A percentile compares a stretch with the other conserved stretches of the same genome.
Evolutionary conservation across 2,888 invertebrate species (phyloP).

Genomic region (Electrophaes corylata): DNA sequence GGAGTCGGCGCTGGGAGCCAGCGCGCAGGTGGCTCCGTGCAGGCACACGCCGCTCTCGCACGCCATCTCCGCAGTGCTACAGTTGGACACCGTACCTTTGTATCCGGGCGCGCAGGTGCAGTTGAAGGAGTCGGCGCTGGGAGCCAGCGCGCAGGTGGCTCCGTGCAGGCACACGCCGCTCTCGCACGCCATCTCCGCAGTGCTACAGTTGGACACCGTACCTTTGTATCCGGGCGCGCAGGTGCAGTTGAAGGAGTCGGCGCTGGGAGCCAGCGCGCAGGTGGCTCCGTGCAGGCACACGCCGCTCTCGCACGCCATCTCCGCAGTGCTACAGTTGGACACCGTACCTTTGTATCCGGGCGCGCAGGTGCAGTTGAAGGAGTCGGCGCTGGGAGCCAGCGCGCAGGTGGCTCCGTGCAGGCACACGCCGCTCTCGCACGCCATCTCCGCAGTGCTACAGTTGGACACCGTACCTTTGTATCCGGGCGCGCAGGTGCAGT

Average conservation of each 20-base stretch:
- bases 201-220: not conserved
- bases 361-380: constrained; percentile 88
- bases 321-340: not conserved
- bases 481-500: constrained; percentile 86
- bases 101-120: constrained; percentile 85
- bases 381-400: constrained; percentile 73
- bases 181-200: constrained; percentile 82
- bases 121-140: constrained; percentile 83
- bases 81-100: constrained; percentile 22
- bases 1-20: constrained; percentile 74
- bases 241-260: constrained; percentile 86
- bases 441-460: constrained; percentile 48
- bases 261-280: constrained; percentile 83
- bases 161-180: constrained; percentile 90
- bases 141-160: constrained; percentile 86
- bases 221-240: constrained; percentile 73
- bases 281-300: constrained; percentile 91
- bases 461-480: constrained; percentile 26
- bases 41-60: constrained; percentile 89
- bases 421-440: constrained; percentile 89
- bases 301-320: constrained; percentile 86
- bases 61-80: constrained; percentile 53
- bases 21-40: constrained; percentile 89
- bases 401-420: constrained; percentile 90
- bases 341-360: constrained; percentile 39